Evolutionary conservation across 1,140 invertebrate genomes (phyloP).

Genomic region (Pemphigus obesinymphae): DNA sequence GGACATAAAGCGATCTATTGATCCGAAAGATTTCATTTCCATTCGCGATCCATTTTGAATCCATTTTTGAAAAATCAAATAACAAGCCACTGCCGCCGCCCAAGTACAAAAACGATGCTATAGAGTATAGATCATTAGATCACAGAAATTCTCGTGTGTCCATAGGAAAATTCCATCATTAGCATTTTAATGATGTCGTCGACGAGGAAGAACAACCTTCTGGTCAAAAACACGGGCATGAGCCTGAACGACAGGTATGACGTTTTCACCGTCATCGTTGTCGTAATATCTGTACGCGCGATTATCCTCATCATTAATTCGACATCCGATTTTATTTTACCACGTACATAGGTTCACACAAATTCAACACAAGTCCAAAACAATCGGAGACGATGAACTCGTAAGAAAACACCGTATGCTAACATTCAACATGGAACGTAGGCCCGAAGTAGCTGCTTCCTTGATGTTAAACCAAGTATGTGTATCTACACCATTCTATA

Average conservation of each 20-base stretch:
- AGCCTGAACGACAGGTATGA: slow-evolving; percentile 20
- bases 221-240: slow-evolving; percentile 3
- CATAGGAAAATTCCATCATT: neutral
- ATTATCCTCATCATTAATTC: neutral
- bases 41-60: neutral
- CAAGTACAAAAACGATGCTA: neutral
- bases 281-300: neutral
- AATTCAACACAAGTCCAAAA: slow-evolving; percentile 21
- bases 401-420: neutral
- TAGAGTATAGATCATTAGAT: too few relatives aligned
- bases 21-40: neutral
- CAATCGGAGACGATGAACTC: neutral
- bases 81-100: neutral
- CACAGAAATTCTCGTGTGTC: neutral
- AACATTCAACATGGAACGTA: slow-evolving; percentile 11
- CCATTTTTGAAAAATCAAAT: neutral
- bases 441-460: slow-evolving; percentile 4
- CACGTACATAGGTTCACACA: neutral
- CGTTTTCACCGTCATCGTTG: neutral
- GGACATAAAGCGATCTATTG: too few relatives aligned
- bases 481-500: too few relatives aligned
- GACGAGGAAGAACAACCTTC: neutral
- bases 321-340: neutral
- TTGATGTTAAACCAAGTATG: neutral
- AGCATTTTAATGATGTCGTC: neutral